These are phyloP conservation scores for Myotis lucifugus DNA, from an alignment of 2,113 vertebrate species.

Conservation along the genomic window DNA sequence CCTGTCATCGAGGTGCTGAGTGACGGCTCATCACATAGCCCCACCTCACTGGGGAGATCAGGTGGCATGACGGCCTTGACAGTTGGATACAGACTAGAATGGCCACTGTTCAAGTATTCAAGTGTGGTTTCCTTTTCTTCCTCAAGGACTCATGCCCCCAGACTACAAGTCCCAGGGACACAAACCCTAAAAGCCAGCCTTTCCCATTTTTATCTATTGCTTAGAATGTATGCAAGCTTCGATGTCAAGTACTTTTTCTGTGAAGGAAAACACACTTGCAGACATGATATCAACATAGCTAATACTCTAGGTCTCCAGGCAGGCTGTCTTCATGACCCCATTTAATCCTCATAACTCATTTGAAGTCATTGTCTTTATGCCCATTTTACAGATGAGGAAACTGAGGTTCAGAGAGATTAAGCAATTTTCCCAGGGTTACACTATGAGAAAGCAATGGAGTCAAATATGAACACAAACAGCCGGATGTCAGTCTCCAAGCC, in stretches of 20 bases:
- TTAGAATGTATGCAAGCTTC: neutral
- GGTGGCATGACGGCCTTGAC: neutral
- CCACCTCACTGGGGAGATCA: neutral
- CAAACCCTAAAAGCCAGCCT: neutral
- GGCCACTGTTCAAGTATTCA: neutral
- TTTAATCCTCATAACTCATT: neutral
- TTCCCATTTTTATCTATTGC: neutral
- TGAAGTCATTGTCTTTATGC: neutral
- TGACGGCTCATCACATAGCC: neutral
- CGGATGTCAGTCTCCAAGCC: neutral
- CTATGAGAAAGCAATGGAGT: neutral
- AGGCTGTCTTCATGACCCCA: neutral
- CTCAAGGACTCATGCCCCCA: neutral
- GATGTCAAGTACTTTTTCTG: neutral
- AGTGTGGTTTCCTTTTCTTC: neutral
- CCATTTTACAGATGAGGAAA: neutral
- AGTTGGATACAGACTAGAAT: fast-evolving
- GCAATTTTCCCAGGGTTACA: no score
- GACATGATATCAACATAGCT: neutral
- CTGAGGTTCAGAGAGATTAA: neutral
- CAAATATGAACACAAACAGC: neutral
- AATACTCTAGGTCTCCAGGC: no score
- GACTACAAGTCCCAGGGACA: neutral
- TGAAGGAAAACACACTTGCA: no score
- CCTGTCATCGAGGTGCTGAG: neutral